phyloP scores from a whole-genome alignment of 2,888 invertebrate species.

The Eupeodes luniger region DNA sequence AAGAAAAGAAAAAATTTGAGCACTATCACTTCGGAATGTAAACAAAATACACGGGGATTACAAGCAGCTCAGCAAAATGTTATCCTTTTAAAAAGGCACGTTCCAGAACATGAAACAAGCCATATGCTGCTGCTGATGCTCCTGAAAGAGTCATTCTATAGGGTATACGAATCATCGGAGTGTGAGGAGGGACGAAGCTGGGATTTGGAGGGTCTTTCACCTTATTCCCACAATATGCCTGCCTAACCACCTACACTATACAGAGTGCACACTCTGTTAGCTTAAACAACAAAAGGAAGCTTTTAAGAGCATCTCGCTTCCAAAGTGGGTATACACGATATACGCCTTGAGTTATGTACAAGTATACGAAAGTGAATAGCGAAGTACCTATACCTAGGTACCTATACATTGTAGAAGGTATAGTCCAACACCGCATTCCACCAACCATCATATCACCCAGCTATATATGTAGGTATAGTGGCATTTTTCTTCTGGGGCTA shows the following conservation, averaged over 20 bases:
- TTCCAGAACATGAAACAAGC: conserved; percentile 57
- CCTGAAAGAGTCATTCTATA: conserved; percentile 47
- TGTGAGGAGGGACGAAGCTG: no score
- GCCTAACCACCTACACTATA: neutral
- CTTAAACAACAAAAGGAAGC: conserved; percentile 68
- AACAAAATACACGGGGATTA: conserved; percentile 71
- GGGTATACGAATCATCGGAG: no score
- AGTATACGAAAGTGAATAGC: conserved; percentile 6
- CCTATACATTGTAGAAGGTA: no score
- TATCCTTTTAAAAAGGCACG: conserved; percentile 72
- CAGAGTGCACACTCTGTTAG: conserved; percentile 15
- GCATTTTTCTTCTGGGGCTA: conserved; percentile 53
- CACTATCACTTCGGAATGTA: conserved; percentile 73
- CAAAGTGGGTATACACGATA: conserved; percentile 4
- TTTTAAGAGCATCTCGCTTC: conserved; percentile 66
- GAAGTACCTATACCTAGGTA: neutral
- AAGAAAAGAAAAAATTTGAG: conserved; percentile 46
- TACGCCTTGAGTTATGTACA: conserved; percentile 37
- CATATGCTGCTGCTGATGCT: conserved; percentile 46
- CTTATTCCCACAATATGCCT: conserved; percentile 5
- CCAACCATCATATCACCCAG: no score
- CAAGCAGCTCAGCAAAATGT: conserved; percentile 70
- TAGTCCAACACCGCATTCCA: neutral
- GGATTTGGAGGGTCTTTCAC: conserved; percentile 19
- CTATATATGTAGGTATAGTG: neutral